Evolutionary conservation across 1,140 invertebrate species (phyloP).

Genomic region (Marisa cornuarietis): DNA sequence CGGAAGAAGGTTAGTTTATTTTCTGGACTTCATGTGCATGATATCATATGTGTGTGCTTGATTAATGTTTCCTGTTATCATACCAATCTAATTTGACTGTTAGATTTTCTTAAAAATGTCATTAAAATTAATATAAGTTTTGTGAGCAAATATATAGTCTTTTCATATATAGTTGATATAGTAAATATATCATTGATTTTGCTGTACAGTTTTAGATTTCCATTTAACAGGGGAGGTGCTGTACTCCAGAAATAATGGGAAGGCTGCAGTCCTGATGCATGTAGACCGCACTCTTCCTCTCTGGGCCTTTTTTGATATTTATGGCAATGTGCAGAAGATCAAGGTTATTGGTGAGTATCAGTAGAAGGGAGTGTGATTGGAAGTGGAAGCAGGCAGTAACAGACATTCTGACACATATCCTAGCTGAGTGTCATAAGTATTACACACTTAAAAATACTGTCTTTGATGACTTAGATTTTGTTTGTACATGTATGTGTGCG

Average conservation of each 20-base stretch:
- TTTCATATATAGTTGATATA: no score
- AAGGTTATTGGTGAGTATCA: conserved; percentile 72
- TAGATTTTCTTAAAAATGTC: background rate
- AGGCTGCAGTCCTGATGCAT: conserved; percentile 87
- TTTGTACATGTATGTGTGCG: no score
- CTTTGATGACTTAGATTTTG: no score
- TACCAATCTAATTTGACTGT: no score
- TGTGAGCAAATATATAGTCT: background rate
- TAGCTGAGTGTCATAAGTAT: no score
- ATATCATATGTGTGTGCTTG: no score
- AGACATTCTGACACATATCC: no score
- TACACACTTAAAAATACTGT: no score
- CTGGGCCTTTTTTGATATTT: conserved; percentile 96
- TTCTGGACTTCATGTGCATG: no score
- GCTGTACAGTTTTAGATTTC: conserved; percentile 12
- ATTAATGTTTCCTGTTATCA: background rate
- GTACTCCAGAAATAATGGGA: conserved; percentile 87
- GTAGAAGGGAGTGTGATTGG: no score
- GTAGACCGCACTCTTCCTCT: conserved; percentile 84
- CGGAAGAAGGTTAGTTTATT: conserved; percentile 72
- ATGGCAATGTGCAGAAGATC: conserved; percentile 90
- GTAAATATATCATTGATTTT: background rate
- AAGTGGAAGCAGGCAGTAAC: no score
- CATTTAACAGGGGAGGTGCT: conserved; percentile 80
- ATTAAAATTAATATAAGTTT: background rate